phyloP scores from a whole-genome alignment of 2,888 invertebrate species.

The Dryomyza anilis region DNA sequence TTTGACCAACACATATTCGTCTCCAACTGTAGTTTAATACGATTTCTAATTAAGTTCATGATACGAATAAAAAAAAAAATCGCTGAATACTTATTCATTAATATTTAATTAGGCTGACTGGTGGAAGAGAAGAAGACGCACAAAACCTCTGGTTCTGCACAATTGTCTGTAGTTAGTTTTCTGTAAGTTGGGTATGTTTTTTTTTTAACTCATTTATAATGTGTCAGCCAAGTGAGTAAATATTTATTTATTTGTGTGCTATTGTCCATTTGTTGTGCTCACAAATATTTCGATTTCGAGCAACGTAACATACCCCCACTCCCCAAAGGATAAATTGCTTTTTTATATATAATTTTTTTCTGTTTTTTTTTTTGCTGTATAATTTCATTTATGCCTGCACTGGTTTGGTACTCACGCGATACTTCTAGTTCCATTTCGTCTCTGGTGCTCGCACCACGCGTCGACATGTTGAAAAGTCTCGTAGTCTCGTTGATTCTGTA shows the following conservation, averaged over 20 bases:
- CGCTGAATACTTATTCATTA: neutral
- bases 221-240: too few species aligned
- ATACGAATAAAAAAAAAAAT: neutral
- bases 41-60: neutral
- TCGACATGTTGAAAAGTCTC: constrained; percentile 91
- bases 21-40: neutral
- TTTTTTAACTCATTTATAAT: too few species aligned
- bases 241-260: too few species aligned
- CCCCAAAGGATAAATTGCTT: too few species aligned
- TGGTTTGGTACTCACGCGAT: constrained; percentile 79
- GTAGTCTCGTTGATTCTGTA: constrained; percentile 96
- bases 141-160: too few species aligned
- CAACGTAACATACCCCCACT: too few species aligned
- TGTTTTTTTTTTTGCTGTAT: constrained; percentile 2
- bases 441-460: constrained; percentile 76
- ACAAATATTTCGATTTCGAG: neutral
- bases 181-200: too few species aligned
- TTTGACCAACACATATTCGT: too few species aligned
- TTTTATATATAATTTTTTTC: neutral
- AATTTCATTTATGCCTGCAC: constrained; percentile 7
- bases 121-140: neutral
- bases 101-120: too few species aligned
- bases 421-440: constrained; percentile 87
- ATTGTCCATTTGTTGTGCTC: neutral
- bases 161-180: too few species aligned